Conservation (phyloP, 2,797 vertebrate genomes). For the Bovichtus variegatus region DNA sequence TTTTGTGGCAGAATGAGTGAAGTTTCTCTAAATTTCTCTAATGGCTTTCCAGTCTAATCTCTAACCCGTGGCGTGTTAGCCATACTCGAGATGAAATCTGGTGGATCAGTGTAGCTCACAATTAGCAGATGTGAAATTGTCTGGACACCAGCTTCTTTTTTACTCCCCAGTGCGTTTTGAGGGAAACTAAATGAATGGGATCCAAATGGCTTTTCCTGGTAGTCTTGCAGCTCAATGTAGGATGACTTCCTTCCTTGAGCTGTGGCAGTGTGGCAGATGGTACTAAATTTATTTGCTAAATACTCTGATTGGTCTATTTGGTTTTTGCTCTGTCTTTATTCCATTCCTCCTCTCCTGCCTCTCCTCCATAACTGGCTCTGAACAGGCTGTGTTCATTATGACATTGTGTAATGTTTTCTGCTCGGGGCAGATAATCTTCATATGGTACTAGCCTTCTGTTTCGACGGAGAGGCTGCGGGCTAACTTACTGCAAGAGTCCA, state of each 20-base stretch:
- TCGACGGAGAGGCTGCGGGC: conserved; percentile 69
- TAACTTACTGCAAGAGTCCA: conserved; percentile 54
- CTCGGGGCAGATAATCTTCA: conserved; percentile 79
- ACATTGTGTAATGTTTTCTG: conserved; percentile 82
- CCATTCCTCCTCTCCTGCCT: conserved; percentile 54
- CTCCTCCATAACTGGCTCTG: conserved; percentile 56
- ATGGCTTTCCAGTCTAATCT: conserved; percentile 58
- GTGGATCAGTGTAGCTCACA: conserved; percentile 79
- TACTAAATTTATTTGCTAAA: conserved; percentile 82
- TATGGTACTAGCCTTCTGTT: conserved; percentile 83
- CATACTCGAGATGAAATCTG: conserved; percentile 70
- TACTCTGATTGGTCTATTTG: conserved; percentile 79
- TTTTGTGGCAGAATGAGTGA: conserved; percentile 39
- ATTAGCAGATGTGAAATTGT: conserved; percentile 83
- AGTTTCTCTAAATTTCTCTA: conserved; percentile 47
- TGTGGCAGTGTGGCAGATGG: conserved; percentile 81
- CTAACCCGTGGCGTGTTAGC: conserved; percentile 57
- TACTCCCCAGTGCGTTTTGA: conserved; percentile 82
- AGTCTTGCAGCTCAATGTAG: conserved; percentile 78
- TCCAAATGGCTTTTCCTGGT: conserved; percentile 75
- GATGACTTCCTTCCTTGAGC: conserved; percentile 77
- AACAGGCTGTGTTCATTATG: conserved; percentile 73
- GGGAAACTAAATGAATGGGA: conserved; percentile 81
- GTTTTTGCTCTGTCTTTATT: conserved; percentile 48
- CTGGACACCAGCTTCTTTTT: conserved; percentile 82